Percentiles rank a stretch among this genome's conserved stretches.
phyloP scores from a whole-genome alignment of 2,888 invertebrate genomes.

The Octodonta nipae region DNA sequence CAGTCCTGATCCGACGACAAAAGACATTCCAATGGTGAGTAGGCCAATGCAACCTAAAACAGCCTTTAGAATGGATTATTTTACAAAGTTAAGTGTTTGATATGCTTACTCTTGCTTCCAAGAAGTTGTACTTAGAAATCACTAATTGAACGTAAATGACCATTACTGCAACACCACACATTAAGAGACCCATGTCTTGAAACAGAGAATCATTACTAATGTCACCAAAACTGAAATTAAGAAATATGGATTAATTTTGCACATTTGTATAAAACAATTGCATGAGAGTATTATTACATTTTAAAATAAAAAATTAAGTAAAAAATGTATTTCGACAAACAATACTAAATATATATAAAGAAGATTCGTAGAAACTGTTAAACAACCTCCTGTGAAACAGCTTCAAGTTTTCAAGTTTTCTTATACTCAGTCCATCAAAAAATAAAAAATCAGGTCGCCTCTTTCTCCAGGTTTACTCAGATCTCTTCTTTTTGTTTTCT shows the following conservation, averaged over 20 bases:
- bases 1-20: conserved; percentile 55
- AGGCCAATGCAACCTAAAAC: conserved; percentile 56
- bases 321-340: no score
- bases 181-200: conserved; percentile 56
- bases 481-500: no score
- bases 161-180: conserved; percentile 55
- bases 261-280: no score
- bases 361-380: no score
- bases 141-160: conserved; percentile 60
- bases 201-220: conserved; percentile 56
- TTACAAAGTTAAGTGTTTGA: background rate
- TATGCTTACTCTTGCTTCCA: conserved; percentile 56
- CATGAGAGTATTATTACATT: no score
- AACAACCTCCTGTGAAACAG: no score
- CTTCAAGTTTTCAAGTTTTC: no score
- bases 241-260: background rate
- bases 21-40: conserved; percentile 58
- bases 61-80: conserved; percentile 35
- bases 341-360: no score
- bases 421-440: no score
- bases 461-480: no score
- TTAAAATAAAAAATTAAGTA: no score
- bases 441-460: no score
- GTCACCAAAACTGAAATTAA: conserved; percentile 54
- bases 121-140: conserved; percentile 59